A percentile compares a stretch with the other conserved stretches of the same genome.
Evolutionary conservation across 2,797 vertebrate species (phyloP).

Genomic region (Rhinoraja longicauda): DNA sequence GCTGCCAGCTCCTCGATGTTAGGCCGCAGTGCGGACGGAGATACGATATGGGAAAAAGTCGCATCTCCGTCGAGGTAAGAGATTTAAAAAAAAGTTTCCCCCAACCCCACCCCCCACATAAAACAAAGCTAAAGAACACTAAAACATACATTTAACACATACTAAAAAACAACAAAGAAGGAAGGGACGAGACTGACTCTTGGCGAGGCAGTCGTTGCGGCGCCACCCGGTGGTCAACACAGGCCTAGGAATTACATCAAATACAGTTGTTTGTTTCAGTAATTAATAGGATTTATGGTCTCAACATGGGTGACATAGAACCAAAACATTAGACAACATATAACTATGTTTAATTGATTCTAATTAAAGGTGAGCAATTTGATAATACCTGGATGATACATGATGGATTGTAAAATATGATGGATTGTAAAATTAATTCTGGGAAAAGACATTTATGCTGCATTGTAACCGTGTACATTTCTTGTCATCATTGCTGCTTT

Average conservation of each 20-base stretch:
- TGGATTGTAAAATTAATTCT: not conserved
- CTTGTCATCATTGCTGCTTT: slow-evolving; percentile 48
- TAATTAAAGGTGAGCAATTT: not conserved
- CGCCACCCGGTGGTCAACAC: not conserved
- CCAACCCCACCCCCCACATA: too few relatives aligned
- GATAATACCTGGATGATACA: not conserved
- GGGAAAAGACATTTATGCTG: not conserved
- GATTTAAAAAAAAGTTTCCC: too few relatives aligned
- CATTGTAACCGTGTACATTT: slow-evolving; percentile 35
- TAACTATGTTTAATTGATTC: not conserved
- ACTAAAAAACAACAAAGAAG: too few relatives aligned
- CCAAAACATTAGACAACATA: not conserved
- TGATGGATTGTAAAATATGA: too few relatives aligned
- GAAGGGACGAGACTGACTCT: too few relatives aligned
- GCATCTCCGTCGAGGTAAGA: too few relatives aligned
- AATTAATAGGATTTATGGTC: not conserved
- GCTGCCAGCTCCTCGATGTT: too few relatives aligned
- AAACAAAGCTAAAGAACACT: too few relatives aligned
- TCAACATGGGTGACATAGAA: not conserved
- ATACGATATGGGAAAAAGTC: too few relatives aligned
- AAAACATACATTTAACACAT: too few relatives aligned
- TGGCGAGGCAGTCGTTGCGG: too few relatives aligned
- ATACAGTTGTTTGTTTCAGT: not conserved
- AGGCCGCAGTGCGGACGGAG: too few relatives aligned
- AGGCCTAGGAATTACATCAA: not conserved